Conservation (phyloP, 1,140 invertebrate species). For the Polypedilum vanderplanki region DNA sequence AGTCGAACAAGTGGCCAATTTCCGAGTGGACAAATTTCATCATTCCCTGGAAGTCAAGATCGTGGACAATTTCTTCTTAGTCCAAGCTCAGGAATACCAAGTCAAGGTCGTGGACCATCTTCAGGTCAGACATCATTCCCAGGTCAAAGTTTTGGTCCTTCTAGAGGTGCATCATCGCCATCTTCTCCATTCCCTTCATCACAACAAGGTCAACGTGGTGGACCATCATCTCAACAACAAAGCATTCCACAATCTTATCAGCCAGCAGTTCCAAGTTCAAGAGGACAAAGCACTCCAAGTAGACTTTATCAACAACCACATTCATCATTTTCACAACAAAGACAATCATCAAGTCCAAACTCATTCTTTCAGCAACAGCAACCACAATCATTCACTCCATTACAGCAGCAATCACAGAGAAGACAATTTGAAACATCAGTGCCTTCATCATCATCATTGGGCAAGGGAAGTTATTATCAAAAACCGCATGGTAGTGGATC, state of each 20-base stretch:
- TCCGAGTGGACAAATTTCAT: background rate
- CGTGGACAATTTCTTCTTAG: no score
- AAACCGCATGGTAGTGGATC: background rate
- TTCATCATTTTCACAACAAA: background rate
- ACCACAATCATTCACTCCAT: background rate
- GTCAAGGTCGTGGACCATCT: no score
- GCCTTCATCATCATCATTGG: background rate
- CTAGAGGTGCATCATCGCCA: background rate
- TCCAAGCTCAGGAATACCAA: no score
- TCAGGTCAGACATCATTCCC: no score
- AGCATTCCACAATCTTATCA: background rate
- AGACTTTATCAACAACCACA: slow-evolving; percentile 11
- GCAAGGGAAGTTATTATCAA: background rate
- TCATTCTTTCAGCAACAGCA: background rate
- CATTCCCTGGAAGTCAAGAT: no score
- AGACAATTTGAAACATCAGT: background rate
- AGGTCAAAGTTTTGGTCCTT: no score
- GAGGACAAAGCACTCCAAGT: no score
- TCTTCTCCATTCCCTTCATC: background rate
- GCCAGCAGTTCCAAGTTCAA: background rate
- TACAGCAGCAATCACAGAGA: background rate
- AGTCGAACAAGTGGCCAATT: background rate
- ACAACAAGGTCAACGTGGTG: background rate
- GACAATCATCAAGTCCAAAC: background rate
- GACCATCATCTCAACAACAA: background rate